Conservation (phyloP, 2,113 vertebrate species). For the Bufo gargarizans region DNA sequence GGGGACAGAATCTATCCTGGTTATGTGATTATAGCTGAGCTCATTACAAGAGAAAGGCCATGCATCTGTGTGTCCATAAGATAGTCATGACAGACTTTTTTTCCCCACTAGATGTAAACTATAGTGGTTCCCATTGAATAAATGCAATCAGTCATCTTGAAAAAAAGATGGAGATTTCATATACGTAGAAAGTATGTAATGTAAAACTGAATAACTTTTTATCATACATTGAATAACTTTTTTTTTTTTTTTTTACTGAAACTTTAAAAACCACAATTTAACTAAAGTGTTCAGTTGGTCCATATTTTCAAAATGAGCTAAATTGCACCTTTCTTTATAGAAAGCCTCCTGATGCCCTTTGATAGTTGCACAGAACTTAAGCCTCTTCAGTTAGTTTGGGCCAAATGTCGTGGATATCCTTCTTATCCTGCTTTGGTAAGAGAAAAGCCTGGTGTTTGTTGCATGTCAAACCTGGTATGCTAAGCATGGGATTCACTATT, state of each 20-base stretch:
- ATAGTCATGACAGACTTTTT: too few relatives aligned
- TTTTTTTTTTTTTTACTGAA: not conserved
- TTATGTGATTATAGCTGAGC: too few relatives aligned
- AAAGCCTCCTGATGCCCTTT: conserved; percentile 78
- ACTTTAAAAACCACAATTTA: not conserved
- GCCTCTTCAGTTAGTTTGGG: conserved; percentile 95
- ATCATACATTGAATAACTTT: not conserved
- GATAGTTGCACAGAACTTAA: conserved; percentile 87
- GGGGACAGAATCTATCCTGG: too few relatives aligned
- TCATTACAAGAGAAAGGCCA: too few relatives aligned
- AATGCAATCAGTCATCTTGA: not conserved
- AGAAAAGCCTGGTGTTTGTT: conserved; percentile 30
- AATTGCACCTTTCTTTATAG: conserved; percentile 71
- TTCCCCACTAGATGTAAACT: too few relatives aligned
- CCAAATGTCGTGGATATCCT: conserved; percentile 96
- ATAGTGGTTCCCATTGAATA: not conserved
- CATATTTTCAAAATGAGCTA: not conserved
- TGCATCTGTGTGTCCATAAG: too few relatives aligned
- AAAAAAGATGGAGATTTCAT: too few relatives aligned
- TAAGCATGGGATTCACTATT: not conserved
- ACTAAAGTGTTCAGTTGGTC: not conserved
- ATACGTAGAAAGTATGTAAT: too few relatives aligned
- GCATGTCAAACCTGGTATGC: not conserved
- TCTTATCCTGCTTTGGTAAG: conserved; percentile 97
- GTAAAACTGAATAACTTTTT: too few relatives aligned